Conservation (phyloP, 2,113 vertebrate genomes). For the Thalassoma bifasciatum region DNA sequence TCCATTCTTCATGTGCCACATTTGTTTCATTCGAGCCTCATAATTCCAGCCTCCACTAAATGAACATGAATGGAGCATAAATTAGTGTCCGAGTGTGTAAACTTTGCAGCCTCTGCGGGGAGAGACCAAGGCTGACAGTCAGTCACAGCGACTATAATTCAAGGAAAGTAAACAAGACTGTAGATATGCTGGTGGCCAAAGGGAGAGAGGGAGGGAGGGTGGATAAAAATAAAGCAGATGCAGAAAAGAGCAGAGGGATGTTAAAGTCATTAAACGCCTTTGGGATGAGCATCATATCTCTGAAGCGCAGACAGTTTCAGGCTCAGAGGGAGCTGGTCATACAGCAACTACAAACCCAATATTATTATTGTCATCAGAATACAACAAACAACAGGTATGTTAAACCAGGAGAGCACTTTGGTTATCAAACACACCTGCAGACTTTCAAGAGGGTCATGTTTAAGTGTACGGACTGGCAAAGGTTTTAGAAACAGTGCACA, state of each 20-base stretch:
- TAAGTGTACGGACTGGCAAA: too few relatives aligned
- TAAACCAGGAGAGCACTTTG: too few relatives aligned
- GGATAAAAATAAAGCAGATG: neutral
- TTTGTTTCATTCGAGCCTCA: neutral
- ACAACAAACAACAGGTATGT: too few relatives aligned
- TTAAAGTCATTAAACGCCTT: neutral
- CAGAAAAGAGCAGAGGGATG: neutral
- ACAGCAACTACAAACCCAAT: too few relatives aligned
- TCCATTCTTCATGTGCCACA: constrained; percentile 38
- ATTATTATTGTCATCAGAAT: neutral
- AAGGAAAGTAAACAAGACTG: constrained; percentile 38
- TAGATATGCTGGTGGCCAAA: constrained; percentile 11
- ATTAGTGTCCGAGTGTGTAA: constrained; percentile 34
- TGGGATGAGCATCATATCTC: neutral
- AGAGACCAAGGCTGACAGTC: constrained; percentile 12
- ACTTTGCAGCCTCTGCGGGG: constrained; percentile 19
- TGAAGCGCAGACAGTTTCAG: neutral
- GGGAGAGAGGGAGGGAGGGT: neutral
- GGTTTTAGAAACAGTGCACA: too few relatives aligned
- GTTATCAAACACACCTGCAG: too few relatives aligned
- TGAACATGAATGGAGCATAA: constrained; percentile 33
- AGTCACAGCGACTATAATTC: constrained; percentile 29
- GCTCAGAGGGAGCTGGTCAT: neutral
- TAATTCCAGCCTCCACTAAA: constrained; percentile 53
- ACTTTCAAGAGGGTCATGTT: too few relatives aligned